Evolutionary conservation across 2,888 invertebrate species (phyloP).

Genomic region (Cybosia mesomella): DNA sequence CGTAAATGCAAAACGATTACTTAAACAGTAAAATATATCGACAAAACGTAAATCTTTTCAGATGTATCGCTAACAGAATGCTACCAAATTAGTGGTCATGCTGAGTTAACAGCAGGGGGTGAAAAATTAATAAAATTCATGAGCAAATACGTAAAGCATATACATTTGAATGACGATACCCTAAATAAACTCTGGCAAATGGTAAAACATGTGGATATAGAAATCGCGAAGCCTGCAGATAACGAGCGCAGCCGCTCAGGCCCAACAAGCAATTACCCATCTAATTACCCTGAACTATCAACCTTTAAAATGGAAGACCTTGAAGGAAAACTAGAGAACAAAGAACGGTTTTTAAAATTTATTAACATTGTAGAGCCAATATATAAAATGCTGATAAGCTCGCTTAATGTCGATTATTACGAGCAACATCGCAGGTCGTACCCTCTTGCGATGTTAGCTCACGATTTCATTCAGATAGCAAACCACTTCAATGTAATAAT

Average conservation of each 20-base stretch:
- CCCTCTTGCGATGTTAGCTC: constrained; percentile 5
- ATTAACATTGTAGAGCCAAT: background rate
- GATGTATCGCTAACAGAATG: background rate
- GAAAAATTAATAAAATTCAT: background rate
- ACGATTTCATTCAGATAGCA: background rate
- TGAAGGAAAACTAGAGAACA: background rate
- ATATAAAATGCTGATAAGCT: background rate
- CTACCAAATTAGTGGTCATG: background rate
- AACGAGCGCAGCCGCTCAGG: background rate
- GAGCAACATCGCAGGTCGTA: background rate
- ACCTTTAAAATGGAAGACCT: background rate
- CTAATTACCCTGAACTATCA: background rate
- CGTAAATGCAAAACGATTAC: background rate
- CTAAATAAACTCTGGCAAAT: background rate
- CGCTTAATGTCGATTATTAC: background rate
- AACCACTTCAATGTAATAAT: constrained; percentile 1
- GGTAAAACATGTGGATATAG: background rate
- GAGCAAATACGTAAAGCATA: background rate
- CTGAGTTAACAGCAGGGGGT: background rate
- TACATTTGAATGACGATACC: background rate
- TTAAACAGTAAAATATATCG: no score
- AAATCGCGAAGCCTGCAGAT: background rate
- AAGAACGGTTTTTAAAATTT: background rate
- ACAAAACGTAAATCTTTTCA: background rate
- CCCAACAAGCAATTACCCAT: background rate